Conservation (phyloP, 2,888 invertebrate species). For the Gandaritis pyraliata region DNA sequence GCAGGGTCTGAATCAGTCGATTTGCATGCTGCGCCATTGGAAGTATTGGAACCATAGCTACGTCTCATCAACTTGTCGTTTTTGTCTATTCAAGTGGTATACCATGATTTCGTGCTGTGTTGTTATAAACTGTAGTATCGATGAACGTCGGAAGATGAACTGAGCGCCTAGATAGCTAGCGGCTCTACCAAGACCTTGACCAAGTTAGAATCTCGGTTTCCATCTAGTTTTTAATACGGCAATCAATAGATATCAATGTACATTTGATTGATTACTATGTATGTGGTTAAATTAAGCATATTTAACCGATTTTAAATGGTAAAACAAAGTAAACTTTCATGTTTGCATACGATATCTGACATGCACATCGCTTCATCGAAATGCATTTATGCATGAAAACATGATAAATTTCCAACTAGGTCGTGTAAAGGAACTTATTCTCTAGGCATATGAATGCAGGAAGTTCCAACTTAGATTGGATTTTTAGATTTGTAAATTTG, state of each 20-base stretch:
- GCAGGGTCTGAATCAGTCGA: slow-evolving; percentile 13
- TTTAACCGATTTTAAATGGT: too few species aligned
- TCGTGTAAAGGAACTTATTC: slow-evolving; percentile 11
- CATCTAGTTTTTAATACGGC: too few species aligned
- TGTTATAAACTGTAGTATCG: too few species aligned
- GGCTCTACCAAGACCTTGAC: too few species aligned
- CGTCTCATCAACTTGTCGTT: neutral
- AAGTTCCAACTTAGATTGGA: slow-evolving; percentile 18
- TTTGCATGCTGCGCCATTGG: slow-evolving; percentile 11
- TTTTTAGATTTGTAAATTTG: slow-evolving; percentile 14
- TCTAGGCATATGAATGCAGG: slow-evolving; percentile 6
- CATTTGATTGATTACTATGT: too few species aligned
- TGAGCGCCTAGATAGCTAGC: too few species aligned
- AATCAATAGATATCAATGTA: too few species aligned
- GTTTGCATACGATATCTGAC: slow-evolving; percentile 20
- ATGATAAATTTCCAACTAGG: slow-evolving; percentile 18
- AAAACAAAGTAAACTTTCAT: slow-evolving; percentile 22
- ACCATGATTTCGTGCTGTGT: too few species aligned
- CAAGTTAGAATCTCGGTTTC: too few species aligned
- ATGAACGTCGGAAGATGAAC: too few species aligned
- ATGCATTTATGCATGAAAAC: slow-evolving; percentile 25
- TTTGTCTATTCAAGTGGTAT: neutral
- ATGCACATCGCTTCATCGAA: slow-evolving; percentile 17
- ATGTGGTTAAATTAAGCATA: too few species aligned
- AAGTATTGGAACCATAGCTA: neutral